Percentiles rank a stretch among this genome's conserved stretches.
Evolutionary conservation across 1,140 invertebrate species (phyloP).

Genomic region (Anoplolepis gracilipes): DNA sequence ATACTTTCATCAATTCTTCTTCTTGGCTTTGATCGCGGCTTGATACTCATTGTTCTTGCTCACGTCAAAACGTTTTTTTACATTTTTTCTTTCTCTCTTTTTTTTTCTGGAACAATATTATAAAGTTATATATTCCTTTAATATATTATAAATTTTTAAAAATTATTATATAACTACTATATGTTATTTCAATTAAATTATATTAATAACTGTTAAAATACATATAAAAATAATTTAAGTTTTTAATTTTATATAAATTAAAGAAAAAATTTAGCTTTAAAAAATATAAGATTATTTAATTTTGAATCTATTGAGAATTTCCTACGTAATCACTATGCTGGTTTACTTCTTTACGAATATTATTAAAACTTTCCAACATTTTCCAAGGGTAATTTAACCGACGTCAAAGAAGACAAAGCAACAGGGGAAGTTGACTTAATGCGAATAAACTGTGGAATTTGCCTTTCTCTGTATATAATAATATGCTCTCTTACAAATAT

Average conservation of each 20-base stretch:
- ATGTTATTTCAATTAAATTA: neutral
- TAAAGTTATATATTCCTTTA: neutral
- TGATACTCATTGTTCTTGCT: slow-evolving; percentile 59
- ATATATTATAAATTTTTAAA: neutral
- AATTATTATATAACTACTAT: neutral
- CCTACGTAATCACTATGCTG: slow-evolving; percentile 20
- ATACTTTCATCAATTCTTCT: slow-evolving; percentile 58
- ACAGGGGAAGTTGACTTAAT: slow-evolving; percentile 47
- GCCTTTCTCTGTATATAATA: slow-evolving; percentile 18
- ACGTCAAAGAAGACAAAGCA: slow-evolving; percentile 55
- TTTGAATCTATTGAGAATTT: slow-evolving; percentile 31
- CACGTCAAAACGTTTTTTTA: neutral
- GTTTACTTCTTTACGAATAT: slow-evolving; percentile 52
- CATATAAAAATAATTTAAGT: slow-evolving; percentile 17
- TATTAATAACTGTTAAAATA: neutral
- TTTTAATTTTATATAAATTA: neutral
- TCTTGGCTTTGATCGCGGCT: slow-evolving; percentile 46
- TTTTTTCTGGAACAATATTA: neutral
- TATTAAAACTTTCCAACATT: slow-evolving; percentile 57
- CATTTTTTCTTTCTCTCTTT: neutral
- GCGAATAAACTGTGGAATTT: slow-evolving; percentile 39
- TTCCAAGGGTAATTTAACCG: slow-evolving; percentile 52
- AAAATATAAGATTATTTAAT: slow-evolving; percentile 49
- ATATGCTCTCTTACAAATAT: slow-evolving; percentile 19
- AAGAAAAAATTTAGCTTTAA: slow-evolving; percentile 9